Percentiles rank a stretch among this genome's conserved stretches.
phyloP scores from a whole-genome alignment of 2,888 invertebrate species.

The Cephonodes hylas region DNA sequence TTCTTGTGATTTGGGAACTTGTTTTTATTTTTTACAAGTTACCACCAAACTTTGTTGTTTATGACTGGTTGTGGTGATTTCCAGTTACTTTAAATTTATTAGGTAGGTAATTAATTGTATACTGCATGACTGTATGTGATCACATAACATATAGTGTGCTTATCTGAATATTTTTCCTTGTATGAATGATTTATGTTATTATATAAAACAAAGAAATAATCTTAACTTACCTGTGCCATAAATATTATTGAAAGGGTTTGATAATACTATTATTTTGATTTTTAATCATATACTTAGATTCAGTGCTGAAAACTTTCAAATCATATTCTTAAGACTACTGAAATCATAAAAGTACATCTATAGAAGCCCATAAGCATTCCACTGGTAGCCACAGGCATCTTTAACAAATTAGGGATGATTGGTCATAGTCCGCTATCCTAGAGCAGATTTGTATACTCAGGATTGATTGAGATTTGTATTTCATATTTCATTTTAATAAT shows the following conservation, averaged over 20 bases:
- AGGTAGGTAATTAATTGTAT: neutral
- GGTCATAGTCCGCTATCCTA: too few species aligned
- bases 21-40: neutral
- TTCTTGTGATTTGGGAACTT: neutral
- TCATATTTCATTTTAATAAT: too few species aligned
- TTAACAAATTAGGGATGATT: too few species aligned
- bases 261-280: neutral
- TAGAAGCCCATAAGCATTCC: too few species aligned
- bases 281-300: neutral
- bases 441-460: too few species aligned
- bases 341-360: too few species aligned
- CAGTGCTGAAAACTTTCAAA: too few species aligned
- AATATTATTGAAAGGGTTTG: neutral
- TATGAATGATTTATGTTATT: neutral
- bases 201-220: neutral
- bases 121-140: neutral
- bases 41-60: neutral
- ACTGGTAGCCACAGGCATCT: too few species aligned
- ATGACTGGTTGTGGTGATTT: neutral
- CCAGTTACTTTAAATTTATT: neutral
- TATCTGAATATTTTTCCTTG: conserved; percentile 2
- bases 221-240: neutral
- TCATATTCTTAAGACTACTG: too few species aligned
- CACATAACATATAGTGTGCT: neutral
- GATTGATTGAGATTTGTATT: too few species aligned